phyloP scores from a whole-genome alignment of 2,888 invertebrate genomes.

The Aelia acuminata region DNA sequence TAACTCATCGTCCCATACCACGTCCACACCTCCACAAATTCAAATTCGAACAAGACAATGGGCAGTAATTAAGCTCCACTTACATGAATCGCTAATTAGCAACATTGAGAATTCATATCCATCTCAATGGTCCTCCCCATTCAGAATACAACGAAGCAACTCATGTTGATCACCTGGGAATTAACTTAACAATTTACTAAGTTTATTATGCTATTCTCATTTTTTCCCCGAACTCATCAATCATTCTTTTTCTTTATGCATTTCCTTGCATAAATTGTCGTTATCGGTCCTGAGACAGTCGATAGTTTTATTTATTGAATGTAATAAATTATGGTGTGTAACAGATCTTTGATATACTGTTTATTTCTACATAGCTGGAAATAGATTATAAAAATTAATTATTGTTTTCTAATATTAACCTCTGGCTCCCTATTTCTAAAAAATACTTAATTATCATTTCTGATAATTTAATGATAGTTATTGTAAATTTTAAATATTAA shows the following conservation, averaged over 20 bases:
- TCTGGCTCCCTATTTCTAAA: no score
- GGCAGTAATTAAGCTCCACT: slow-evolving; percentile 10
- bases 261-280: neutral
- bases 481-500: no score
- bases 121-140: neutral
- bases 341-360: neutral
- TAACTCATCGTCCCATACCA: neutral
- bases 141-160: neutral
- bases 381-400: no score
- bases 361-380: no score
- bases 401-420: no score
- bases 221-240: neutral
- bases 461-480: no score
- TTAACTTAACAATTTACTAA: neutral
- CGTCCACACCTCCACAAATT: neutral
- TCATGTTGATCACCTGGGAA: neutral
- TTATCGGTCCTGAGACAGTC: neutral
- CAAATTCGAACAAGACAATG: slow-evolving; percentile 27
- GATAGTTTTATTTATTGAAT: neutral
- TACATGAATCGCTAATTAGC: neutral
- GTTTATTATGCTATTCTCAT: neutral
- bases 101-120: neutral
- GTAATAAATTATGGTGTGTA: neutral
- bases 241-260: neutral
- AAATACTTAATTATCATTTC: no score